Conservation (phyloP, 1,140 invertebrate genomes). For the Bombus superbus region DNA sequence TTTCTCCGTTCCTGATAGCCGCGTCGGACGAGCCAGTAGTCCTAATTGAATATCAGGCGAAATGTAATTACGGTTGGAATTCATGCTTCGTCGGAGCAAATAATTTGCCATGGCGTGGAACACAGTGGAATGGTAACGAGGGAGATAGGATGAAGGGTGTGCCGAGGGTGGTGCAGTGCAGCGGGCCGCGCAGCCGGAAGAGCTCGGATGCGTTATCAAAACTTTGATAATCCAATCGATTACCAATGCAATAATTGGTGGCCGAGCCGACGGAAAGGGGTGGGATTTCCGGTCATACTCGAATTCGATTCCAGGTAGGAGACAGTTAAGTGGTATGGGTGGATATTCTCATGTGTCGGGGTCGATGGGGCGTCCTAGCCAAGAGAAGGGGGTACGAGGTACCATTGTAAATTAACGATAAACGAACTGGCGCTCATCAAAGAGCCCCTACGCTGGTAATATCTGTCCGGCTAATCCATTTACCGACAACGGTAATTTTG, state of each 20-base stretch:
- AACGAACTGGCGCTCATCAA: constrained; percentile 73
- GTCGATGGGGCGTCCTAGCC: neutral
- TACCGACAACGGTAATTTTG: constrained; percentile 71
- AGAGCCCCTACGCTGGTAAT: constrained; percentile 68
- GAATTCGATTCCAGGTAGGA: constrained; percentile 55
- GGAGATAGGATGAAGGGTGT: constrained; percentile 63
- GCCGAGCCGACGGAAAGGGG: constrained; percentile 54
- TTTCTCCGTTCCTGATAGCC: constrained; percentile 51
- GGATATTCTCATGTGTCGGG: constrained; percentile 54
- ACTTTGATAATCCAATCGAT: constrained; percentile 77
- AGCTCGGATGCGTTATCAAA: constrained; percentile 76
- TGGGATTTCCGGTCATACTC: constrained; percentile 65
- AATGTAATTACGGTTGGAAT: constrained; percentile 83
- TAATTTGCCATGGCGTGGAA: constrained; percentile 81
- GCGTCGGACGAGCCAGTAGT: constrained; percentile 73
- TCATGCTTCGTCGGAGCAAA: constrained; percentile 83
- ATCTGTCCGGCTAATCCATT: constrained; percentile 72
- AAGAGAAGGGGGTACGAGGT: constrained; percentile 32
- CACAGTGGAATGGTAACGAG: constrained; percentile 80
- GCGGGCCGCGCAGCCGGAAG: constrained; percentile 62
- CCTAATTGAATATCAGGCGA: constrained; percentile 83
- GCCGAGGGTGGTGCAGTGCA: constrained; percentile 53
- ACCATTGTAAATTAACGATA: constrained; percentile 74
- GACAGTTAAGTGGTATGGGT: constrained; percentile 60
- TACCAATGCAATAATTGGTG: constrained; percentile 75